phyloP scores from a whole-genome alignment of 2,888 invertebrate genomes.

The Dexiosoma caninum region DNA sequence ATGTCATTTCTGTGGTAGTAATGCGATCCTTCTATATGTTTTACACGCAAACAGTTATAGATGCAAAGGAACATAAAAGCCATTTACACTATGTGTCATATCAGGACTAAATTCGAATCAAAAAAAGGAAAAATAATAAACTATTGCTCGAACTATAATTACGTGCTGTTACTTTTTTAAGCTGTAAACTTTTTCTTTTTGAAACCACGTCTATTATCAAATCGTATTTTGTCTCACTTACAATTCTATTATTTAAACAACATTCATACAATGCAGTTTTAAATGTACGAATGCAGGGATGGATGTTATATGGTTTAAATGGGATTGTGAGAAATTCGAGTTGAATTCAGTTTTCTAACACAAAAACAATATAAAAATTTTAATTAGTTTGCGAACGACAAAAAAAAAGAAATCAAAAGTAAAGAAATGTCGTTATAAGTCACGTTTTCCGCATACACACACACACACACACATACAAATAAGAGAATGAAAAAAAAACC shows the following conservation, averaged over 20 bases:
- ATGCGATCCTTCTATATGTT: slow-evolving; percentile 15
- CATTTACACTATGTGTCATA: neutral
- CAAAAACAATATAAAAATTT: slow-evolving; percentile 53
- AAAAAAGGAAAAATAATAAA: no score
- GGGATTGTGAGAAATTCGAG: slow-evolving; percentile 16
- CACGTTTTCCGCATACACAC: slow-evolving; percentile 61
- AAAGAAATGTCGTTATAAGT: slow-evolving; percentile 47
- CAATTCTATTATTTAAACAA: neutral
- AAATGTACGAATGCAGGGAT: neutral
- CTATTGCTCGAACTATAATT: no score
- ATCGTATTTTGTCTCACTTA: neutral
- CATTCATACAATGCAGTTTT: neutral
- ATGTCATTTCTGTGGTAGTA: slow-evolving; percentile 9
- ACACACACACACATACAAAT: neutral
- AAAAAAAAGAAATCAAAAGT: neutral
- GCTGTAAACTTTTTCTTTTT: neutral
- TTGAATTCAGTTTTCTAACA: slow-evolving; percentile 40
- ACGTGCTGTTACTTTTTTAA: neutral
- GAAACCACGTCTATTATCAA: slow-evolving; percentile 13
- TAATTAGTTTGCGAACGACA: slow-evolving; percentile 55
- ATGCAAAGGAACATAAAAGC: no score
- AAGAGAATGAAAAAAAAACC: neutral
- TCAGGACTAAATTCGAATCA: neutral
- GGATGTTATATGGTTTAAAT: slow-evolving; percentile 23
- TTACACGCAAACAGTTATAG: neutral